A percentile compares a stretch with the other conserved stretches of the same genome.
These are phyloP conservation scores for Petrocephalus microphthalmus DNA, from an alignment of 2,113 vertebrate genomes.

Conservation along the genomic window DNA sequence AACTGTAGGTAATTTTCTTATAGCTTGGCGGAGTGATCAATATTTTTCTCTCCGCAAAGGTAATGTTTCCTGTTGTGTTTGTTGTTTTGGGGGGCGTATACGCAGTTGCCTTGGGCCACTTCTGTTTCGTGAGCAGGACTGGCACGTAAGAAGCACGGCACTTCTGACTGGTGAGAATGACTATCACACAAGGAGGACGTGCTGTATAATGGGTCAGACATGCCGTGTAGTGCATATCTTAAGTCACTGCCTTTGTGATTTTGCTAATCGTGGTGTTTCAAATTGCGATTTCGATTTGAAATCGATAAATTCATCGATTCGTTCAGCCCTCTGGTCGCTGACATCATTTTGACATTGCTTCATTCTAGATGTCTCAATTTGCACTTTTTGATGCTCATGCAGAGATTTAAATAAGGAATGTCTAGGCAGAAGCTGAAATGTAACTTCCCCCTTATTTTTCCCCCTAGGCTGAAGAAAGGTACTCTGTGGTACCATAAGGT, in stretches of 20 bases:
- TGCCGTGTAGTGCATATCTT: background rate
- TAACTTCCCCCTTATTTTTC: background rate
- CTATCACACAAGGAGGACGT: background rate
- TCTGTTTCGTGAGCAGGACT: background rate
- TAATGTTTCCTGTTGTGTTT: background rate
- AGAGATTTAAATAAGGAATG: background rate
- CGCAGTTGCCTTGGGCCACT: background rate
- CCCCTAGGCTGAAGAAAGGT: slow-evolving; percentile 19
- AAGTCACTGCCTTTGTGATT: background rate
- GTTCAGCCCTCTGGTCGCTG: background rate
- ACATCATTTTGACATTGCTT: background rate
- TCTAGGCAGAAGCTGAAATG: background rate
- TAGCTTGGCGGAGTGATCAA: background rate
- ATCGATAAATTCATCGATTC: background rate
- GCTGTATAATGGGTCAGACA: background rate
- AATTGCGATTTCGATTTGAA: background rate
- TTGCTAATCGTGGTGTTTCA: background rate
- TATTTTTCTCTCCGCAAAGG: background rate
- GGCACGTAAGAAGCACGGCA: background rate
- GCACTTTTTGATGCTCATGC: background rate
- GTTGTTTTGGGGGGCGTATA: background rate
- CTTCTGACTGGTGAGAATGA: background rate
- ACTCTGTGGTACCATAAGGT: slow-evolving; percentile 28
- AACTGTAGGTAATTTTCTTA: background rate
- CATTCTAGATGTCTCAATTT: background rate